Percentiles rank a stretch among this genome's conserved stretches.
Evolutionary conservation across 2,797 vertebrate genomes (phyloP).

Genomic region (Liparis tanakae): DNA sequence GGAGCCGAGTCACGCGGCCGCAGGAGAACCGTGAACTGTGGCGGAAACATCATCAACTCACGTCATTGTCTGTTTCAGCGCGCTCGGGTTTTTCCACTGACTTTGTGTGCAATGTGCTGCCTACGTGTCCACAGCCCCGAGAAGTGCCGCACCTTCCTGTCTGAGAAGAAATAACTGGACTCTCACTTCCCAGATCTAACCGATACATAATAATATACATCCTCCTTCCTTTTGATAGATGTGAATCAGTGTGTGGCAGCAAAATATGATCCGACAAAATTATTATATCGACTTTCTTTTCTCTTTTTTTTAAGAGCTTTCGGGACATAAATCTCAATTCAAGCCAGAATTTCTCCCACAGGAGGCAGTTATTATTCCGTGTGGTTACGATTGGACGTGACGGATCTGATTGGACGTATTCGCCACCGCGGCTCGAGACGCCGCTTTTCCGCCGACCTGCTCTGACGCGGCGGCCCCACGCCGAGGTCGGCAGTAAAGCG

Average conservation of each 20-base stretch:
- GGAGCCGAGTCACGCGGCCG: not conserved
- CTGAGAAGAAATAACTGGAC: not conserved
- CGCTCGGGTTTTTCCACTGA: constrained; percentile 2
- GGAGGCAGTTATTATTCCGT: constrained; percentile 7
- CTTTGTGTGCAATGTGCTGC: not conserved
- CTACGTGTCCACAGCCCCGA: not conserved
- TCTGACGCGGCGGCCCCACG: constrained; percentile 47
- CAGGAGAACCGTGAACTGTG: too few species aligned
- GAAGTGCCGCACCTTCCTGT: not conserved
- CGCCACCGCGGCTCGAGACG: constrained; percentile 25
- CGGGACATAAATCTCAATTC: not conserved
- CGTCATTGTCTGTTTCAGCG: too few species aligned
- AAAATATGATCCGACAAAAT: not conserved
- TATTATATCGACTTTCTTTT: not conserved
- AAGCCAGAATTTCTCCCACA: not conserved
- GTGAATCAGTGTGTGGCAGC: not conserved
- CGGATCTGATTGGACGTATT: constrained; percentile 6
- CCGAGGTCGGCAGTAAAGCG: constrained; percentile 39
- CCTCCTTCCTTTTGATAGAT: constrained; percentile 1
- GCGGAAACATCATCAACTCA: too few species aligned
- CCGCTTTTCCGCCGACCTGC: not conserved
- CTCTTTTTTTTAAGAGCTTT: too few species aligned
- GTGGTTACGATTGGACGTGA: constrained; percentile 22
- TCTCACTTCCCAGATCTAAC: not conserved
- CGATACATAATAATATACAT: not conserved